Percentiles rank a stretch among this genome's conserved stretches.
phyloP scores from a whole-genome alignment of 2,888 invertebrate genomes.

The Lordiphosa andalusiaca region DNA sequence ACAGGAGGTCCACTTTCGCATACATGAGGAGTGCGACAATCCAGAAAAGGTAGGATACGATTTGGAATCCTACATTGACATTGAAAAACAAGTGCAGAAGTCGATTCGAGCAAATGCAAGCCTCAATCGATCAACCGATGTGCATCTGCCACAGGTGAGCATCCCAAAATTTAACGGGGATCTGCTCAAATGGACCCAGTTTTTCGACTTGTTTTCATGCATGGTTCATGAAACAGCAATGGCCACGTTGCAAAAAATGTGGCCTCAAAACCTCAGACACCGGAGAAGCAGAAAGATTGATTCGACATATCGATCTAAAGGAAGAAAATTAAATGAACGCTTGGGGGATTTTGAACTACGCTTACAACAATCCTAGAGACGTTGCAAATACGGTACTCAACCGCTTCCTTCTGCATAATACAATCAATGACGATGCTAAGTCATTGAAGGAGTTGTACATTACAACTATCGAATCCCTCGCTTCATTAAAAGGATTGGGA shows the following conservation, averaged over 20 bases:
- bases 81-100: neutral
- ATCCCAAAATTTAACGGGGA: too few species aligned
- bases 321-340: neutral
- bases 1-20: too few species aligned
- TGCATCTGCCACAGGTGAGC: too few species aligned
- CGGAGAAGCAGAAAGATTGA: neutral
- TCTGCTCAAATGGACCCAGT: too few species aligned
- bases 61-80: neutral
- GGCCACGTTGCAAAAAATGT: neutral
- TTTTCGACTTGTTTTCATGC: neutral
- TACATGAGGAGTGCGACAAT: too few species aligned
- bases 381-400: neutral
- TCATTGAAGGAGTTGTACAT: neutral
- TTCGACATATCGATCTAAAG: neutral
- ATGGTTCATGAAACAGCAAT: neutral
- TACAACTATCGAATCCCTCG: neutral
- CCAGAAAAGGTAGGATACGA: too few species aligned
- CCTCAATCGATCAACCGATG: too few species aligned
- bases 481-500: neutral
- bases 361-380: neutral
- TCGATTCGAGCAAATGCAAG: too few species aligned
- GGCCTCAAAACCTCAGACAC: neutral
- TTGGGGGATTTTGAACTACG: neutral
- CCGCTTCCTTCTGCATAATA: neutral
- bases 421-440: conserved; percentile 1